Percentiles rank a stretch among this genome's conserved stretches.
These are phyloP conservation scores for Battus philenor DNA, from an alignment of 1,140 invertebrate genomes.

Conservation along the genomic window DNA sequence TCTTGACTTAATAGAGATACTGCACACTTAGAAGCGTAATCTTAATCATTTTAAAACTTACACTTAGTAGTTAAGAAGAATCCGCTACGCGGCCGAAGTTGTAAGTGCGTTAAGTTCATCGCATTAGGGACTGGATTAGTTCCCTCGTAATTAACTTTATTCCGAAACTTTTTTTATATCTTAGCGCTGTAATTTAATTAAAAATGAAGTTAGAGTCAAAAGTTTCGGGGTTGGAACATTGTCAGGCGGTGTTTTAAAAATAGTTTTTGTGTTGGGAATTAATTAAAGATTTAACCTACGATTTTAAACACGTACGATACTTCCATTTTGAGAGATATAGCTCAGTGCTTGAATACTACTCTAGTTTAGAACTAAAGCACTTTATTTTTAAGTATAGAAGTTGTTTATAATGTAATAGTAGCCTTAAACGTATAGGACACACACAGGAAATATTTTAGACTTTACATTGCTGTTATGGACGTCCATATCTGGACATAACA, in stretches of 20 bases:
- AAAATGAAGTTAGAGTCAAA: conserved; percentile 13
- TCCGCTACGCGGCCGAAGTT: conserved; percentile 1
- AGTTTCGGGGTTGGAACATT: conserved; percentile 7
- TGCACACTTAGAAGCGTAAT: not conserved
- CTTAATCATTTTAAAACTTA: conserved; percentile 15
- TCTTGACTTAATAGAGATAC: not conserved
- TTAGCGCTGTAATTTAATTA: conserved; percentile 7
- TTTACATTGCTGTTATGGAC: no score
- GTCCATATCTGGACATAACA: no score
- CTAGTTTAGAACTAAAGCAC: no score
- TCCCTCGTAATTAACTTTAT: conserved; percentile 7
- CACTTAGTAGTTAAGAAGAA: conserved; percentile 4
- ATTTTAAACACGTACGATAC: no score
- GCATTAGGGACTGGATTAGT: conserved; percentile 12
- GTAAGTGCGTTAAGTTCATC: conserved; percentile 15
- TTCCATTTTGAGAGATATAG: no score
- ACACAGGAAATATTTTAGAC: no score
- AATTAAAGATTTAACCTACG: no score
- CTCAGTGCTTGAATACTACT: no score
- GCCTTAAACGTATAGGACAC: no score
- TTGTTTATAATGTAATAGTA: no score
- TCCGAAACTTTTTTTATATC: conserved; percentile 12
- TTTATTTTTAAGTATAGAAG: no score
- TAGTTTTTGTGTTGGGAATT: no score
- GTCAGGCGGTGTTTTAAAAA: not conserved